These are phyloP conservation scores for Dynastes hyllus DNA, from an alignment of 2,888 invertebrate species.

Conservation along the genomic window DNA sequence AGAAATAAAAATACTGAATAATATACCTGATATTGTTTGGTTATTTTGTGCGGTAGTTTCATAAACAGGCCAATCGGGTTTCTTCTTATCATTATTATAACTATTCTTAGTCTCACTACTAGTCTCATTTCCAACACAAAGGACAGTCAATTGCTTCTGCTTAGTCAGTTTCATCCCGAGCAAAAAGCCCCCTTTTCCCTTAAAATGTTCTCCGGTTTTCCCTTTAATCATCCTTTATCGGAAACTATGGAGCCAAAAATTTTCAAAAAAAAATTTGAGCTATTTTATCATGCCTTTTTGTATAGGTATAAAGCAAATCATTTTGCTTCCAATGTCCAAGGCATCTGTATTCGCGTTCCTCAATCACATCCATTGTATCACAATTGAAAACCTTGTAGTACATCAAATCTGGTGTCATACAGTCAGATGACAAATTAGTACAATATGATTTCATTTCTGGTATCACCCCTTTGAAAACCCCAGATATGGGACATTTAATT, in stretches of 20 bases:
- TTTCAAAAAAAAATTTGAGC: no score
- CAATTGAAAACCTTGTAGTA: constrained; percentile 79
- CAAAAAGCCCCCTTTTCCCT: no score
- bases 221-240: constrained; percentile 73
- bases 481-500: constrained; percentile 76
- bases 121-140: constrained; percentile 43
- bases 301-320: constrained; percentile 77
- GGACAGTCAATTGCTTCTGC: constrained; percentile 44
- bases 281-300: constrained; percentile 75
- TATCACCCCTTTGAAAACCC: constrained; percentile 78
- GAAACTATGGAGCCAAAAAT: constrained; percentile 76
- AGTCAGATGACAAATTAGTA: constrained; percentile 79
- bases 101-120: constrained; percentile 21
- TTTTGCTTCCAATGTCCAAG: constrained; percentile 80
- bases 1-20: background rate
- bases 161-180: constrained; percentile 78
- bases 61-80: constrained; percentile 26
- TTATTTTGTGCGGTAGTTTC: background rate
- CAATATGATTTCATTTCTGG: constrained; percentile 77
- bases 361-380: constrained; percentile 75
- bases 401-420: constrained; percentile 78
- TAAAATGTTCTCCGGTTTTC: no score
- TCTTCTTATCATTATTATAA: constrained; percentile 11
- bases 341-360: constrained; percentile 79
- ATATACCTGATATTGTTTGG: constrained; percentile 30